Base-by-base conservation (phyloP, 1,140 invertebrate genomes). In the Procambarus virginalis region DNA sequence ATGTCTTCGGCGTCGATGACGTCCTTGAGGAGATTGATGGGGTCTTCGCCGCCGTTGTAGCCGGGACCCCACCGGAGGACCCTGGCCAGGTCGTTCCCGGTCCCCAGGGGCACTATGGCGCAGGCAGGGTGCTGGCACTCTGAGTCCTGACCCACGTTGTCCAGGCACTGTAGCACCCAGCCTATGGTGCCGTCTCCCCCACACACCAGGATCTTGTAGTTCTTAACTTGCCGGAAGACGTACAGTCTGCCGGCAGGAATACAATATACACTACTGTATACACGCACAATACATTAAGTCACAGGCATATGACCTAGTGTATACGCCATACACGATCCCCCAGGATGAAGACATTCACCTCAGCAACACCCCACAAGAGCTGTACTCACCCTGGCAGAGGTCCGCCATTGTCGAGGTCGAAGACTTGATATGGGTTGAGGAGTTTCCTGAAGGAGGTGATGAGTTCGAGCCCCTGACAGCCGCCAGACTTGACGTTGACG, bases 181-280 rank as follows among this genome's bases (percentile, higher is more conserved):
- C 99, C 99, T 91, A 99, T 99, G n/a, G 99, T 99, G 68, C 99
- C 99, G 94, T 99, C 99, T 9, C 99, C 99, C 99, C 94, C n/a
- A n/a, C 99, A 99, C 55, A 99, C 99, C 91, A 99, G 95, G 93
- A 99, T 99, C 95, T 99, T 99, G 95, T 99, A 99, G 94, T 99
- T 97, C 92, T 97, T 96, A 93, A 99, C 98, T 94, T 99, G 98
- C 68, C 99, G 97, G 94, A 99, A 99, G 89, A 99, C 99, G 95
- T 99, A 99, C 87, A 99, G 94, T 91, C 98, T 98, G 93, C 76
- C n/a, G n/a, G n/a, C n/a, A n/a, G n/a, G n/a, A n/a, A n/a, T n/a
- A n/a, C n/a, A n/a, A n/a, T n/a, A n/a, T n/a, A n/a, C n/a, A n/a
- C n/a, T n/a, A n/a, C n/a, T n/a, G n/a, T n/a, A n/a, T n/a, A n/a